phyloP scores from a whole-genome alignment of 2,113 vertebrate genomes.

The Sardina pilchardus region DNA sequence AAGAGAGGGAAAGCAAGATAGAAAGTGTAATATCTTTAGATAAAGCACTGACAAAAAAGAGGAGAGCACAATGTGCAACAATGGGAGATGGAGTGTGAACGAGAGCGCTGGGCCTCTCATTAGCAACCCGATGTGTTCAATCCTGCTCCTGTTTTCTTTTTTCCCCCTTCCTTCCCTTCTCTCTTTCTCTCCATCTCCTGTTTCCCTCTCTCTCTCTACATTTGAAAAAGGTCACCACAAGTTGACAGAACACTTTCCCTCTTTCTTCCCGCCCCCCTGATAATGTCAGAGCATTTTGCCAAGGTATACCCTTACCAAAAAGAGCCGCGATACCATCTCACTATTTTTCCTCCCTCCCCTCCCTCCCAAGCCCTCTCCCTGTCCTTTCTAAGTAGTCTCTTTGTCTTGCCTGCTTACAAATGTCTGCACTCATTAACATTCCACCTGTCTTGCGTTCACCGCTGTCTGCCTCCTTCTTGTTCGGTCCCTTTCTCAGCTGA shows the following conservation, averaged over 20 bases:
- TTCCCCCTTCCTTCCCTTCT: background rate
- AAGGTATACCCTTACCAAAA: background rate
- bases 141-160: background rate
- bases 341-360: too few relatives aligned
- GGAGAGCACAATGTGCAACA: background rate
- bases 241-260: background rate
- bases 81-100: background rate
- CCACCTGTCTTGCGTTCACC: background rate
- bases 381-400: background rate
- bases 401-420: background rate
- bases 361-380: background rate
- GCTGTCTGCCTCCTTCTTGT: background rate
- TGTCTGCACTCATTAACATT: background rate
- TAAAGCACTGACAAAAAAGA: background rate
- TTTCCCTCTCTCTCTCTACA: background rate
- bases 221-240: background rate
- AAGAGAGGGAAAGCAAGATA: too few relatives aligned
- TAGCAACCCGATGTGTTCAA: background rate
- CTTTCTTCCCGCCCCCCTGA: background rate
- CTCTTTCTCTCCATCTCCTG: background rate
- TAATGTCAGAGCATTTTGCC: background rate
- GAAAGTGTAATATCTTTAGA: background rate
- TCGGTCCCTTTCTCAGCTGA: background rate
- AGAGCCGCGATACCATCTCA: background rate
- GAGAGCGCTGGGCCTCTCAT: background rate